phyloP scores from a whole-genome alignment of 2,797 vertebrate genomes.

The Spinus pinus region DNA sequence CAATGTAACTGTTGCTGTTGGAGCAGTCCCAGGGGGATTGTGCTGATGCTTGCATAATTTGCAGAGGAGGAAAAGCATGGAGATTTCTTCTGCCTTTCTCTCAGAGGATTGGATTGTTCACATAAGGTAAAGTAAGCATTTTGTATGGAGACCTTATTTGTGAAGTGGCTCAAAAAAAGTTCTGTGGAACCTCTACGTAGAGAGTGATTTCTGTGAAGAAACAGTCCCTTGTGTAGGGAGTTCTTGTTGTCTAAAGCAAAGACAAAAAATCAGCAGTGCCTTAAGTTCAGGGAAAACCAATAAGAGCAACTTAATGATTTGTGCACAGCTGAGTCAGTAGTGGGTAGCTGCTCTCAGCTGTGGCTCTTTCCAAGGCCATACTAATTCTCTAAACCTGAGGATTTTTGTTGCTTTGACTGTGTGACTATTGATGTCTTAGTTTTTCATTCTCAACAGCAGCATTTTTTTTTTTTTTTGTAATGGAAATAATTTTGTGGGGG shows the following conservation, averaged over 20 bases:
- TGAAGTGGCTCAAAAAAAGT: not conserved
- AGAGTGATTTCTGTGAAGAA: not conserved
- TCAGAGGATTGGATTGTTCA: not conserved
- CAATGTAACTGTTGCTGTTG: not conserved
- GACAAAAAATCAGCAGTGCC: not conserved
- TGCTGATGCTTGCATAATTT: not conserved
- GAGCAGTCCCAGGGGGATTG: not conserved
- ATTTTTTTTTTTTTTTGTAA: not conserved
- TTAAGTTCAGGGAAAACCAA: not conserved
- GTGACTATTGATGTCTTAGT: not conserved
- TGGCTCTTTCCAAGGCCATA: not conserved
- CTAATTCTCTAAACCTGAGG: not conserved
- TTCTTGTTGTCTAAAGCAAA: not conserved
- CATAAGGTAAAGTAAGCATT: not conserved
- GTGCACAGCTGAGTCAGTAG: not conserved
- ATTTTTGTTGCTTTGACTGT: not conserved
- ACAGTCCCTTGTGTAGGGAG: fast-evolving
- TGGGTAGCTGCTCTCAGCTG: not conserved
- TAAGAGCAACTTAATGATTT: not conserved
- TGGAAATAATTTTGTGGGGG: not conserved
- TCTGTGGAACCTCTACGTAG: not conserved
- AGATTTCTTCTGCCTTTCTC: not conserved
- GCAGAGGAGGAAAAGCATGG: not conserved
- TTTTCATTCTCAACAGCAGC: not conserved
- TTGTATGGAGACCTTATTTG: not conserved